Evolutionary conservation across 2,888 invertebrate genomes (phyloP).

Genomic region (Hydriomena furcata): DNA sequence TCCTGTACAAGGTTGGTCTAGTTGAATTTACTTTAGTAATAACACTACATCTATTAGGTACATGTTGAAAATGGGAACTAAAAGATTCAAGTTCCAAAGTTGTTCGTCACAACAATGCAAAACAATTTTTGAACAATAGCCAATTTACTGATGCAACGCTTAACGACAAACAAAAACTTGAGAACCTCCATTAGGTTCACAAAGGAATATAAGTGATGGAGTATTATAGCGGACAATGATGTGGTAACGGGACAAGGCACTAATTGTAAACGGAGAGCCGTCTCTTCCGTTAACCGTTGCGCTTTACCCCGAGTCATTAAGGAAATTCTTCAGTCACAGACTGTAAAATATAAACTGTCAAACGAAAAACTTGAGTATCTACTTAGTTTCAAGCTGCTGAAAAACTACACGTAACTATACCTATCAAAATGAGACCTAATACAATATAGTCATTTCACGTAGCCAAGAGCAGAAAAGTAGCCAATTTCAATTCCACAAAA

Average conservation of each 20-base stretch:
- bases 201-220: conserved; percentile 69
- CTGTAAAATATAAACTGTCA: background rate
- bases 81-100: conserved; percentile 5
- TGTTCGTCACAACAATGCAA: conserved; percentile 11
- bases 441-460: conserved; percentile 23
- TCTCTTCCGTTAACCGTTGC: conserved; percentile 68
- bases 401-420: background rate
- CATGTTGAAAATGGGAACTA: conserved; percentile 3
- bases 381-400: too few species aligned
- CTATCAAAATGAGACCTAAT: conserved; percentile 12
- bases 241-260: conserved; percentile 75
- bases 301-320: conserved; percentile 38
- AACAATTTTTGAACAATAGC: conserved; percentile 23
- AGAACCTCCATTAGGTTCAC: conserved; percentile 68
- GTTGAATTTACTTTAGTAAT: conserved; percentile 5
- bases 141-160: conserved; percentile 46
- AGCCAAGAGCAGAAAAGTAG: conserved; percentile 40
- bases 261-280: conserved; percentile 74
- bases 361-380: too few species aligned
- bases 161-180: conserved; percentile 64
- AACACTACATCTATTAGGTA: too few species aligned
- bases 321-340: conserved; percentile 27
- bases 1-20: conserved; percentile 22
- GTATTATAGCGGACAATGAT: conserved; percentile 74
- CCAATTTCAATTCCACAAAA: conserved; percentile 51